A percentile compares a stretch with the other conserved stretches of the same genome.
phyloP scores from a whole-genome alignment of 2,113 vertebrate species.

The Upupa epops region DNA sequence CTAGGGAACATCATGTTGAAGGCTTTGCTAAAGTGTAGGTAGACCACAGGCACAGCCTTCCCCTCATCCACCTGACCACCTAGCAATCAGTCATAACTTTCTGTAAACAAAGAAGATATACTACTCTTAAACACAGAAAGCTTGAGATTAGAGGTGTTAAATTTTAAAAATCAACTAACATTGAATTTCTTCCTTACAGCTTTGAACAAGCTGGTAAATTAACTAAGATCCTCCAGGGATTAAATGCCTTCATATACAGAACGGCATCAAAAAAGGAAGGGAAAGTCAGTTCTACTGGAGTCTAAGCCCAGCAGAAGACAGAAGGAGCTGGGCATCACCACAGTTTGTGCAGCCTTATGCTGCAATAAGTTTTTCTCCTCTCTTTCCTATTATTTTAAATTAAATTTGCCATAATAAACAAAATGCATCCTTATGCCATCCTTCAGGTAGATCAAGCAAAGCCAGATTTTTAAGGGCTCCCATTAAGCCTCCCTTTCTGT shows the following conservation, averaged over 20 bases:
- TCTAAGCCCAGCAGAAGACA: neutral
- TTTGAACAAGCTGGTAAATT: neutral
- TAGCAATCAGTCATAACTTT: too few relatives aligned
- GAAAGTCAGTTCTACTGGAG: neutral
- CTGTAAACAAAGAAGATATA: neutral
- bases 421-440: neutral
- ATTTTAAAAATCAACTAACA: neutral
- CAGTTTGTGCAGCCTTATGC: neutral
- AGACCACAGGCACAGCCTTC: too few relatives aligned
- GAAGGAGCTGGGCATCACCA: neutral
- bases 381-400: neutral
- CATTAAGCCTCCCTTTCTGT: neutral
- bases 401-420: neutral
- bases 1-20: too few relatives aligned
- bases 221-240: neutral
- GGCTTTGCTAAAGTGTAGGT: too few relatives aligned
- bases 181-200: neutral
- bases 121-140: neutral
- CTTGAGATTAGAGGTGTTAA: too few relatives aligned
- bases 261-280: neutral
- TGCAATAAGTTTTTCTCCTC: neutral
- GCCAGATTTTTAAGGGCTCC: neutral
- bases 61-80: too few relatives aligned
- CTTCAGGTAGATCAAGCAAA: neutral
- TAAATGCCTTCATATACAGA: neutral